Evolutionary conservation across 1,140 invertebrate genomes (phyloP).

Genomic region (Gonatopus flavifemur): DNA sequence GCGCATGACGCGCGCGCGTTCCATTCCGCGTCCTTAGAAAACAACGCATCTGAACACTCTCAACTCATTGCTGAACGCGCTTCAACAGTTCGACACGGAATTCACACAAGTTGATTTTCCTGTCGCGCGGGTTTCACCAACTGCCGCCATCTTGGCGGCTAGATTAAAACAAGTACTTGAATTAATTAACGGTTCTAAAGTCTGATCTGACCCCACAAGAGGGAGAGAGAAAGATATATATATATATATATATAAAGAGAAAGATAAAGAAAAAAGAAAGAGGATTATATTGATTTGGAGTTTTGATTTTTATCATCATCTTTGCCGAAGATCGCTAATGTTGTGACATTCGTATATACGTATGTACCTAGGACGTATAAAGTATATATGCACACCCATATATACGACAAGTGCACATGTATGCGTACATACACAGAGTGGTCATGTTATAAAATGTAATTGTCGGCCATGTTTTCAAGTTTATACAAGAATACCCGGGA

Average conservation of each 20-base stretch:
- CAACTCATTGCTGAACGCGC: slow-evolving; percentile 35
- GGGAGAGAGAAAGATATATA: too few relatives aligned
- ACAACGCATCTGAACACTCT: slow-evolving; percentile 42
- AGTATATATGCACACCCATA: too few relatives aligned
- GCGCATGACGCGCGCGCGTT: slow-evolving; percentile 30
- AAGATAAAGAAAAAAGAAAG: background rate
- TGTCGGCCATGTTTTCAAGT: slow-evolving; percentile 13
- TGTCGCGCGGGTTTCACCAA: slow-evolving; percentile 29
- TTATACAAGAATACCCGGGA: slow-evolving; percentile 6
- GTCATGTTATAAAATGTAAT: slow-evolving; percentile 19
- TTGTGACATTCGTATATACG: too few relatives aligned
- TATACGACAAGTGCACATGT: too few relatives aligned
- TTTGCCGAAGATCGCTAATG: too few relatives aligned
- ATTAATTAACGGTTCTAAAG: background rate
- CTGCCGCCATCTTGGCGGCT: slow-evolving; percentile 36
- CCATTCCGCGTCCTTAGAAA: slow-evolving; percentile 33
- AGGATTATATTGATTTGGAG: background rate
- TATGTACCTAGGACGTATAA: too few relatives aligned
- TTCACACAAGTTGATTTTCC: slow-evolving; percentile 39
- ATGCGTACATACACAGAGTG: too few relatives aligned
- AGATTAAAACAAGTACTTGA: slow-evolving; percentile 28
- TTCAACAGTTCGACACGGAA: slow-evolving; percentile 38
- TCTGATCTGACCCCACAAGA: slow-evolving; percentile 1
- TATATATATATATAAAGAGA: too few relatives aligned
- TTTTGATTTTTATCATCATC: background rate